Base-by-base conservation (phyloP, 2,888 invertebrate species). In the Petrolisthes cinctipes region DNA sequence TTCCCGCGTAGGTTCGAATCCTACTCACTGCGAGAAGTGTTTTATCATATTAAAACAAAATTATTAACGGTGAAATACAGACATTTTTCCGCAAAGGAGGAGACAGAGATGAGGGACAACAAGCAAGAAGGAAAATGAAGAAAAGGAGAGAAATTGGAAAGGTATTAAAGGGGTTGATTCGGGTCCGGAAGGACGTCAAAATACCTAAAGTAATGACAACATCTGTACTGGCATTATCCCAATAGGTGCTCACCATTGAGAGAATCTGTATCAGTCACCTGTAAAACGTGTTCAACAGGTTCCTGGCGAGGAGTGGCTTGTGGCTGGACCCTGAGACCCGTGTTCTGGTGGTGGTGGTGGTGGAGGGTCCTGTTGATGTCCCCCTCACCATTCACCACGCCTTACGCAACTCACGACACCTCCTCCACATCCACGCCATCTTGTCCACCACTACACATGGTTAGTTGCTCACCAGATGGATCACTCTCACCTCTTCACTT, bases 1-100 rank as follows among this genome's bases (percentile, higher is more conserved):
- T 88, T 85, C 88, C 88, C 84, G 84, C 84, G 84, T 88, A 84
- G 84, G 82, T 88, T 88, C 88, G 84, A 88, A 88, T 84, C 88
- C 88, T 87, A 87, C 87, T 84, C 84, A 87, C 87, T 84, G 87
- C 87, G 87, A 37, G 37, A 37, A 37, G 37, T 37, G 37, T 37
- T 37, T 37, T 37, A 37, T 37, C 37, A 37, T 37, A 37, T 2
- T 37, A 37, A 37, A 37, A 37, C 37, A 37, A 37, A 37, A 37
- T 37, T 0, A 68, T n/a, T 68, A 4, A 68, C n/a, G 68, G 20
- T 68, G 20, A 68, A 68, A 7, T 68, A 68, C 0, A 68, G 17
- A 68, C 68, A 4, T 0, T 68, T 11, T 37, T 37, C 37, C 37
- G 37, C 37, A 37, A 37, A 37, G 0, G 37, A 37, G 37, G 37